Percentiles rank a stretch among this genome's conserved stretches.
Conservation (phyloP, 2,797 vertebrate species). For the Poeciliopsis presidionis region DNA sequence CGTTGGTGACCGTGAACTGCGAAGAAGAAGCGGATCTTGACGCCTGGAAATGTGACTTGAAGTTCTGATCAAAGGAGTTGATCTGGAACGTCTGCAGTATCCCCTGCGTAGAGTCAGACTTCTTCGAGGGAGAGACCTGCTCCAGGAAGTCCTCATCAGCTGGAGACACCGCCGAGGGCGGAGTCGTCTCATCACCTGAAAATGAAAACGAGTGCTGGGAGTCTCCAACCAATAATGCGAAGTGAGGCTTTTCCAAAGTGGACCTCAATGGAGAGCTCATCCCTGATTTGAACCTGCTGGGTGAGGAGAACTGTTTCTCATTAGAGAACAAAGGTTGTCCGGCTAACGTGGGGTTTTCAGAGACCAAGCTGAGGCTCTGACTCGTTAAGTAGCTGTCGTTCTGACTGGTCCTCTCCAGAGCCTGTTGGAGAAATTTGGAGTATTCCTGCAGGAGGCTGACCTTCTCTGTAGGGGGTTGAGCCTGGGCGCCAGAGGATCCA, state of each 20-base stretch:
- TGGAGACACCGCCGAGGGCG: constrained; percentile 91
- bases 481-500: constrained; percentile 82
- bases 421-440: constrained; percentile 98
- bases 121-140: constrained; percentile 97
- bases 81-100: constrained; percentile 97
- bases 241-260: constrained; percentile 96
- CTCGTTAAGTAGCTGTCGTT: constrained; percentile 99
- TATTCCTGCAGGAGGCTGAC: constrained; percentile 98
- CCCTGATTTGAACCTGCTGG: constrained; percentile 93
- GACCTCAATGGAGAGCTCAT: constrained; percentile 95
- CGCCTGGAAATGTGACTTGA: constrained; percentile 93
- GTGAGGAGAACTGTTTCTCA: constrained; percentile 94
- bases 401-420: constrained; percentile 99
- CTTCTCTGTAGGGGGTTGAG: constrained; percentile 91
- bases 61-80: constrained; percentile 96
- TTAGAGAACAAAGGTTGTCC: constrained; percentile 94
- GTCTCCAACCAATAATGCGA: constrained; percentile 95
- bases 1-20: constrained; percentile 95
- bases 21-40: constrained; percentile 90
- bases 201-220: constrained; percentile 97
- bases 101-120: constrained; percentile 90
- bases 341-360: constrained; percentile 91
- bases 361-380: constrained; percentile 96
- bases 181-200: constrained; percentile 95
- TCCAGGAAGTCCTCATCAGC: constrained; percentile 97